Evolutionary conservation across 2,797 vertebrate species (phyloP), one percentile per base, ranked within the genome.

Genomic region (Hippocampus kuda): DNA sequence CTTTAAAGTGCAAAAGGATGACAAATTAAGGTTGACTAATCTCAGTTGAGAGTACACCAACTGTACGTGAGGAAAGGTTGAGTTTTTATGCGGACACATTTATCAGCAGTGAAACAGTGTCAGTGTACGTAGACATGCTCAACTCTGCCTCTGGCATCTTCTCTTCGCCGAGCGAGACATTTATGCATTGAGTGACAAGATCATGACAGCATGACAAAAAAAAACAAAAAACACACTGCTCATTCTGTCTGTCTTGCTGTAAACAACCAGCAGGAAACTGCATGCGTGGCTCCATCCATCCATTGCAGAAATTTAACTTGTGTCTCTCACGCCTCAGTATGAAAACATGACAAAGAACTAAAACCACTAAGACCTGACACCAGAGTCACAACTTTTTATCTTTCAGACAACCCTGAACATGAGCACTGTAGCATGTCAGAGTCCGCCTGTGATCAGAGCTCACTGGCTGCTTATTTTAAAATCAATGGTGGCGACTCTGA

Each of bases 101-200:
- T 44, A 24, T 44, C 11, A 46, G 24, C 15, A 51, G 27, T 49
- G 70, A 59, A 48, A 59, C n/a, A 30, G 46, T 72, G 70, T 69
- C 73, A 69, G 65, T 65, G 24, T 27, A 27, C 46, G 69, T 63
- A 70, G 68, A 66, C 71, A 63, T 67, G 71, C 71, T 75, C 63
- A 46, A 71, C 72, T 80, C 75, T 60, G 73, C 80, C 44, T 69
- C 79, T 85, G 85, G 87, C 83, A 87, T 86, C 86, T 82, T 82
- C 73, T 82, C 74, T 81, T 77, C 60, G 30, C 77, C 51, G 70
- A 85, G 81, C 77, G 68, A 82, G 80, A 83, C 82, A 83, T 87
- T 87, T 90, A 61, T 61, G 27, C 38, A 88, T 89, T 90, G 89
- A 91, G 75, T 85, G 87, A 90, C 88, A 87, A 77, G 81, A 80